Base-by-base conservation (phyloP, 2,113 vertebrate genomes). In the Oryzias javanicus region DNA sequence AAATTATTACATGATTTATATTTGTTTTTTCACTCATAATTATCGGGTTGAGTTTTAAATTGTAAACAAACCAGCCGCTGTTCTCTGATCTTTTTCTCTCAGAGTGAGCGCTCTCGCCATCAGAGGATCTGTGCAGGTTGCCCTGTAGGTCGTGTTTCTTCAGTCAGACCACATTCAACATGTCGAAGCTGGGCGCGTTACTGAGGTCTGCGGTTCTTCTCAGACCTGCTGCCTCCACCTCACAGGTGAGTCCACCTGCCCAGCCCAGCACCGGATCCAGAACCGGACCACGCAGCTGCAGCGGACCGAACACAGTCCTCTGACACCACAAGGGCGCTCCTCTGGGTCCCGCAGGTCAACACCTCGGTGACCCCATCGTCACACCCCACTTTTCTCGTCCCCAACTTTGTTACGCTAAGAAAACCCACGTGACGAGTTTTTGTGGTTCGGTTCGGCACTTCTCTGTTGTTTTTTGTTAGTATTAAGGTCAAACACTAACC, bases 191-290 rank as follows among this genome's bases (percentile, higher is more conserved):
- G 14, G 55, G 27, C 25, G 55, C 35, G 13, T 29, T n/a, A 0
- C 46, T 78, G 42, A 67, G 70, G 18, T 44, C 74, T 19, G 47
- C 55, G 0, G 19, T 6, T 2, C 22, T 65, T 16, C 19, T 56
- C 45, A 35, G 22, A 61, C 17, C 70, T 1, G 29, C 35, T 45
- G 49, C 60, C 46, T 55, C 65, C 24, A 25, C 72, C 49, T 45
- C 56, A 14, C 72, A 80, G 80, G 83, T 85, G 64, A 85, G 83
- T 76, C 14, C 24, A 58, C n/a, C 42, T 22, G 10, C 1, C 0
- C 7, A 16, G 17, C 13, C 13, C 3, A 16, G 12, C 45, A 29
- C 18, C 42, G 1, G 14, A 2, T 4, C 49, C 44, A 45, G 25
- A 54, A 47, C 54, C 27, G 17, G 14, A 0, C 17, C 8, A 15